phyloP scores from a whole-genome alignment of 2,888 invertebrate species.

The Amphimallon solstitiale region DNA sequence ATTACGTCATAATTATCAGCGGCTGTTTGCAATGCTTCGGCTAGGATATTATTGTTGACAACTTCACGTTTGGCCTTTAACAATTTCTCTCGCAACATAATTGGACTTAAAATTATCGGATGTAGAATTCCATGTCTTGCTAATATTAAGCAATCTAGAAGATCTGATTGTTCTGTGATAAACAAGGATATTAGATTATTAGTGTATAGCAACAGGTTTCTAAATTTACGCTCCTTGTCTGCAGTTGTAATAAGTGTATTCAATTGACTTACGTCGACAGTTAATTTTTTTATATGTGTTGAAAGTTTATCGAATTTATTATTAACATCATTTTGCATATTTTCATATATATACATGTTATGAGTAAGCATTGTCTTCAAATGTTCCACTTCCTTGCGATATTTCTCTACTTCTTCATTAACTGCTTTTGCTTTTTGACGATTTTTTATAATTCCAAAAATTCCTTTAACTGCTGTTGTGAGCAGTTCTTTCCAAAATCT shows the following conservation, averaged over 20 bases:
- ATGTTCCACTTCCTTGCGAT: conserved; percentile 1
- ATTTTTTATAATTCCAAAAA: neutral
- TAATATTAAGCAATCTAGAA: conserved; percentile 9
- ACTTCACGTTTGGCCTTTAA: neutral
- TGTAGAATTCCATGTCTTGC: conserved; percentile 11
- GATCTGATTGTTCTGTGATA: conserved; percentile 8
- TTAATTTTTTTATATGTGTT: neutral
- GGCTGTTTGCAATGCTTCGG: neutral
- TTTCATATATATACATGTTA: conserved; percentile 1
- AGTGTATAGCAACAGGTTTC: neutral
- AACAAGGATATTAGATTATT: neutral
- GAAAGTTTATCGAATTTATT: neutral
- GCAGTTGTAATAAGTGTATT: too few species aligned
- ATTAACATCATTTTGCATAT: neutral
- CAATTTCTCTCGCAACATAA: conserved; percentile 1
- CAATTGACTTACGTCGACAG: neutral
- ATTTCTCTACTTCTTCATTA: neutral
- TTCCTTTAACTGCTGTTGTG: neutral
- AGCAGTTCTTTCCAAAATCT: neutral
- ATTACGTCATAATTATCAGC: neutral
- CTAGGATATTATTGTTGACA: neutral
- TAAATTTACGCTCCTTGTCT: neutral
- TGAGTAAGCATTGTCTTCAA: neutral
- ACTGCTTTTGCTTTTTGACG: neutral
- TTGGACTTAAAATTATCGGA: conserved; percentile 10